These are phyloP conservation scores for Saguinus midas DNA, from an alignment of 2,113 vertebrate species.

Conservation along the genomic window DNA sequence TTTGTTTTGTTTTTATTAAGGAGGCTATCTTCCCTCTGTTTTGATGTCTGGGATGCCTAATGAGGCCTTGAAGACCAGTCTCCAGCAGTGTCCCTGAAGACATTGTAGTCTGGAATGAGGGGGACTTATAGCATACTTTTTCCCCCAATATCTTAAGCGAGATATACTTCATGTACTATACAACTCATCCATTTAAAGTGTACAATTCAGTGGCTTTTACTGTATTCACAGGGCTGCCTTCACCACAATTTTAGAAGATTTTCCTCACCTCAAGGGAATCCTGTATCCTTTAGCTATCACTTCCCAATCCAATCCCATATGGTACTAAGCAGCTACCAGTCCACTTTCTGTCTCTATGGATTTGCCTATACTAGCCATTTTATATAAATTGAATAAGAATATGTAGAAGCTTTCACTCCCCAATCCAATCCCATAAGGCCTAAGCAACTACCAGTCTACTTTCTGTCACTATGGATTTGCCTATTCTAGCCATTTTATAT, in stretches of 20 bases:
- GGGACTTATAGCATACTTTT: background rate
- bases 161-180: background rate
- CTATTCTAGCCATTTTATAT: conserved; percentile 23
- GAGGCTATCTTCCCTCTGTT: background rate
- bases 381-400: background rate
- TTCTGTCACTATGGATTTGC: background rate
- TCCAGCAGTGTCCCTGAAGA: background rate
- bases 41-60: background rate
- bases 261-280: background rate
- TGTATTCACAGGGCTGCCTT: conserved; percentile 1
- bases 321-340: background rate
- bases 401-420: background rate
- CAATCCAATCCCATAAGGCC: background rate
- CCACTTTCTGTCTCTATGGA: background rate
- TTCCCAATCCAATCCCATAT: background rate
- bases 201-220: conserved; percentile 13
- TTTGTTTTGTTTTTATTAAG: background rate
- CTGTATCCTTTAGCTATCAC: background rate
- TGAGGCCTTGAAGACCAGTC: background rate
- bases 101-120: conserved; percentile 2
- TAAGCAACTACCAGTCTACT: background rate
- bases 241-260: conserved; percentile 17
- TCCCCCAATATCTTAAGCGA: background rate
- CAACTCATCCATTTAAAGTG: background rate
- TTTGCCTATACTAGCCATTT: background rate